Conservation (phyloP, 2,113 vertebrate genomes). For the Pristiophorus japonicus region DNA sequence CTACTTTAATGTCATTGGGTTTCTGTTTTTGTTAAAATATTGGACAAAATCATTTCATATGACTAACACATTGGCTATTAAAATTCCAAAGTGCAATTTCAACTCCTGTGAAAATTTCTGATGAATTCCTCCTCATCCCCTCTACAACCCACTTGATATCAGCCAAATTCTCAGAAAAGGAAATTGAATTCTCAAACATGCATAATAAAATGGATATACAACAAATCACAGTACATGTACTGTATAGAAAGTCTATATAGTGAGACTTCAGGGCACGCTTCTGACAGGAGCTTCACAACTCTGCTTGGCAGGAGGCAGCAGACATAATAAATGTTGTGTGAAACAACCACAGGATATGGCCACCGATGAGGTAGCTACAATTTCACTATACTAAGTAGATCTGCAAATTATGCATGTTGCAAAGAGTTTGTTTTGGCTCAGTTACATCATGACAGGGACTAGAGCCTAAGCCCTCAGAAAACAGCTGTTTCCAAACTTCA, state of each 20-base stretch:
- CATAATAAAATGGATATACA: constrained; percentile 4
- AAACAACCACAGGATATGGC: background rate
- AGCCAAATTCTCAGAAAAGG: background rate
- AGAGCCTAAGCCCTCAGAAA: background rate
- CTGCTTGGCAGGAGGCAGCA: background rate
- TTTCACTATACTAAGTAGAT: background rate
- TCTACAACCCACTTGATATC: background rate
- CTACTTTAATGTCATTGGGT: background rate
- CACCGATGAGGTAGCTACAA: background rate
- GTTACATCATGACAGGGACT: background rate
- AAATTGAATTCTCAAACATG: background rate
- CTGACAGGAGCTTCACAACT: constrained; percentile 1
- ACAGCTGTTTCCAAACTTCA: background rate
- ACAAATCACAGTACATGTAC: background rate
- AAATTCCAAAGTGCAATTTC: constrained; percentile 5
- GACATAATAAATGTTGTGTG: constrained; percentile 1
- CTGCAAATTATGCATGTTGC: background rate
- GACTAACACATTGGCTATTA: background rate
- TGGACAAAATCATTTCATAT: background rate
- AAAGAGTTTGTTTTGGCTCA: background rate
- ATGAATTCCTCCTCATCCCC: background rate
- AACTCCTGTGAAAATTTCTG: background rate
- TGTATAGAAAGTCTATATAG: background rate
- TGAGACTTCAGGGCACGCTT: background rate
- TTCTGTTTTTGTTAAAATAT: background rate